Base-by-base conservation (phyloP, 30 jellyfish, hydroid and myxozoan genomes). In the Hydractinia symbiolongicarpus region DNA sequence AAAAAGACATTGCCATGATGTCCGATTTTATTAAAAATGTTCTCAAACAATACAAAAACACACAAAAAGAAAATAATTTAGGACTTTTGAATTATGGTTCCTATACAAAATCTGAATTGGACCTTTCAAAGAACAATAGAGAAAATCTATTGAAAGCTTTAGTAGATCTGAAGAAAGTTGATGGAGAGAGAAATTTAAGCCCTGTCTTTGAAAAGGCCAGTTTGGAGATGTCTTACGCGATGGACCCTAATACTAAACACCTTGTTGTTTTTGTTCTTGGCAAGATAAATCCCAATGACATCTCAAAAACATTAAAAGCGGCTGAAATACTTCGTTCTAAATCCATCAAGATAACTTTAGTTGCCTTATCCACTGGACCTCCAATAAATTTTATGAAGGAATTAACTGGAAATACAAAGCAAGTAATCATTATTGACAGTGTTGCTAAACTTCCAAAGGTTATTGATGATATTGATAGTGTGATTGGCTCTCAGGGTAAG, bases 161-260 rank as follows among this genome's bases (percentile, higher is more conserved):
- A 44, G 74, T 19, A 10, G 16, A 54, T n/a, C 30, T 74, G 30
- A 52, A 58, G 50, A 21, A 20, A 5, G 53, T 72, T 8, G 81
- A 51, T 72, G 76, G 83, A 4, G 89, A 61, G n/a, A 85, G 94
- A 68, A 53, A 60, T 0, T 52, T 67, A 53, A 79, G 40, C 5
- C 5, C 40, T 4, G 88, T 73, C 4, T 62, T 85, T 44, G 70
- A 69, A 53, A 62, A 55, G 5, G 77, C 79, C n/a, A 57, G 58
- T 40, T 53, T 54, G 17, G 53, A 52, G 50, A 7, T 56, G 11
- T 66, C 44, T 44, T 88, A 86, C 20, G 78, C 67, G 60, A 67
- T 79, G 53, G 30, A 62, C 14, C 78, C 53, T 61, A 83, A 75
- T 14, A 84, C 77, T n/a, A 84, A 84, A 77, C 87, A 75, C 19